Base-by-base conservation (phyloP, 2,797 vertebrate species). In the Rallus crepitans region DNA sequence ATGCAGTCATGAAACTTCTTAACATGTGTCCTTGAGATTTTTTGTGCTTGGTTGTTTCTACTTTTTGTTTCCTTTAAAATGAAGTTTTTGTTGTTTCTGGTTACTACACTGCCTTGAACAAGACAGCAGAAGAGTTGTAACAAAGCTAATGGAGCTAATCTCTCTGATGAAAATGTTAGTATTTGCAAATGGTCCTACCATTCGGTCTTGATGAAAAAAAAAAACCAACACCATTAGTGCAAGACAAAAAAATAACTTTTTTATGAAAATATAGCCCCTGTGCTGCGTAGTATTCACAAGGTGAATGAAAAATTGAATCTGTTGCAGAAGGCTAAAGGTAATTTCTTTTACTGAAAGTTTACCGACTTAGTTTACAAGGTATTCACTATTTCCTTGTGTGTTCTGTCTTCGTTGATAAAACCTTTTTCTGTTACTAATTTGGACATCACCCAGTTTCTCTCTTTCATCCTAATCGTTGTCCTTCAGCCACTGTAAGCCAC, bases 231-330 rank as follows among this genome's bases (percentile, higher is more conserved):
- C 42, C 42, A 45, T 17, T 50, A 37, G 76, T 69, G 57, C 64
- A 80, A 86, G 75, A 85, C 15, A 87, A 89, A 86, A 64, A 90
- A 86, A 66, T 37, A 24, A 75, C 63, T 69, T 89, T 87, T 88
- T 56, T 75, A 11, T 87, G 69, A 48, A 71, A 68, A 28, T 21
- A 85, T 50, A 27, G 42, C 11, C 9, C 5, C 11, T 11, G n/a
- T 70, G 53, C 28, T 77, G 53, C 25, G 12, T 18, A 76, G 25
- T 40, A 33, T 66, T 93, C 2, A 7, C 50, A 80, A 64, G 70
- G 40, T 60, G 40, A 87, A 33, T 55, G 60, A 55, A 82, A 76
- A 7, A 12, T 79, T 7, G 39, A 42, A 59, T 69, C 57, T 77
- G 3, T 65, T 89, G 61, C 4, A 20, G 25, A 85, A 70, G 30